Base-by-base conservation (phyloP, 2,113 vertebrate genomes). In the Myotis yumanensis region DNA sequence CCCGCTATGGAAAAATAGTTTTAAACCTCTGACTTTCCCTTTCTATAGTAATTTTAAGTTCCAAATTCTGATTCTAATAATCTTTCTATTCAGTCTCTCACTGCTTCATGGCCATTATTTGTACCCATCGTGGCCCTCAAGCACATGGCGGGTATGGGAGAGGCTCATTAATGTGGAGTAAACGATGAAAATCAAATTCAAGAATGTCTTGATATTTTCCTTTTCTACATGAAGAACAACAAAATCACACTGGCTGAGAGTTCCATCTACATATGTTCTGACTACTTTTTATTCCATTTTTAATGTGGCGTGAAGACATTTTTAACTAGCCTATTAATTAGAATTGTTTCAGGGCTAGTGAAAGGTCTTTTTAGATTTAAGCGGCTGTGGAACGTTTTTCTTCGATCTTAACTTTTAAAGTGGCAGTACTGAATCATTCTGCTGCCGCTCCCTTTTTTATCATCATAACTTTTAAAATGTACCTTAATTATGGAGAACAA, bases 271-370 rank as follows among this genome's bases (percentile, higher is more conserved):
- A 43, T 93, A 73, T 80, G 48, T 54, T 59, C 43, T 77, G 46
- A 32, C n/a, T 96, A 71, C 11, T 71, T 82, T 77, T 90, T 79
- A 91, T 46, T 79, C 54, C 83, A n/a, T 28, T 54, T 90, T 96
- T 84, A 73, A 51, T 0, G 32, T 8, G 7, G 17, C 15, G 32
- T 46, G 40, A 88, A 91, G 68, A 84, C 37, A 92, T 43, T 80
- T 77, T 46, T 10, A 79, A 90, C 18, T 52, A 72, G 16, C 37
- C 40, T 64, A 35, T 72, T 88, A 40, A 62, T n/a, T 30, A 81
- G 77, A 84, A 92, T 32, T 46, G 15, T 54, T 86, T 86, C 25
- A 43, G 20, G 68, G 73, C 35, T 18, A 86, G 51, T 18, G 23
- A 90, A 90, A 87, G 25, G 16, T 79, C 73, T 77, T 84, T 85